These are phyloP conservation scores for Aeoliscus strigatus DNA, from an alignment of 2,797 vertebrate genomes.

Conservation along the genomic window DNA sequence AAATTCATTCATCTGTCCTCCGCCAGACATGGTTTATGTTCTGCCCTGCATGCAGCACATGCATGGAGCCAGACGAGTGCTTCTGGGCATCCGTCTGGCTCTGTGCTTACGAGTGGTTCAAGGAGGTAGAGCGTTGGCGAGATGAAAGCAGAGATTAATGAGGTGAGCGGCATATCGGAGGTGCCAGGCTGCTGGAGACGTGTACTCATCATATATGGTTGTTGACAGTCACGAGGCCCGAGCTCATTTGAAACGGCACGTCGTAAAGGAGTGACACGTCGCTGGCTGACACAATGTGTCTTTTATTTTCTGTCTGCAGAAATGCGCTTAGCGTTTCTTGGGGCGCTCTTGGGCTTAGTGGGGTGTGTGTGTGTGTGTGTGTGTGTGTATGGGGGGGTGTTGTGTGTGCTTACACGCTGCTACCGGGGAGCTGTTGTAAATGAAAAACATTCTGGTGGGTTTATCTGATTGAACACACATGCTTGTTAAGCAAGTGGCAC, in stretches of 20 bases:
- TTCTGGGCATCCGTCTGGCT: conserved; percentile 35
- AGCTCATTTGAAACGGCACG: conserved; percentile 24
- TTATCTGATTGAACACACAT: conserved; percentile 67
- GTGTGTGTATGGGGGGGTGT: not conserved
- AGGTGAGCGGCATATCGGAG: conserved; percentile 30
- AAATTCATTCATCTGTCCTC: conserved; percentile 30
- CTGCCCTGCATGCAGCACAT: conserved; percentile 26
- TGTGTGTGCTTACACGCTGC: conserved; percentile 34
- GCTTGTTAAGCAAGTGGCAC: conserved; percentile 59
- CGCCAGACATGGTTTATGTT: conserved; percentile 33
- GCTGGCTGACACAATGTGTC: conserved; percentile 30
- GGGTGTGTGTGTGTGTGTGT: no score
- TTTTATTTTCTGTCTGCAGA: conserved; percentile 35
- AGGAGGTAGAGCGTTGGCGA: conserved; percentile 20
- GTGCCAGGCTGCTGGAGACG: conserved; percentile 14
- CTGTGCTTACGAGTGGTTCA: conserved; percentile 15
- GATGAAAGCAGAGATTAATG: conserved; percentile 56
- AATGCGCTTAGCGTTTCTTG: conserved; percentile 27
- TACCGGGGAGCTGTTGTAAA: conserved; percentile 47
- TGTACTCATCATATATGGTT: conserved; percentile 27
- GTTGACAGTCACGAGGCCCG: conserved; percentile 20
- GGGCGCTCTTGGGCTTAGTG: conserved; percentile 26
- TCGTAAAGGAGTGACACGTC: conserved; percentile 22
- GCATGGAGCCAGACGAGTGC: conserved; percentile 29
- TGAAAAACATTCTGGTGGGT: conserved; percentile 53